Evolutionary conservation across 2,797 vertebrate genomes (phyloP).

Genomic region (Babyrousa celebensis): DNA sequence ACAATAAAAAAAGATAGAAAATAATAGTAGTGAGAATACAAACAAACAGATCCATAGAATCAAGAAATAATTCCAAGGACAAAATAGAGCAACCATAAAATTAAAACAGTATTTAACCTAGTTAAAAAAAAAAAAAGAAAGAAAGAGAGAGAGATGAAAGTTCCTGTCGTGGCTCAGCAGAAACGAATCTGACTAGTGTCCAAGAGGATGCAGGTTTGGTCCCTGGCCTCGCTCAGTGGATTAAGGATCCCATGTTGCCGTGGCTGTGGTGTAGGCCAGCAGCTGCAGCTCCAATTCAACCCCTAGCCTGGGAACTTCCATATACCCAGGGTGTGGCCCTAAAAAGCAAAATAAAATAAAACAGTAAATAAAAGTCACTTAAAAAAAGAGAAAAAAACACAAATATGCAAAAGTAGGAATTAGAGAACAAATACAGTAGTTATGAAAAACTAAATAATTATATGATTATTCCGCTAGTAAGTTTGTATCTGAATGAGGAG

Average conservation of each 20-base stretch:
- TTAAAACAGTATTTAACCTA: not conserved
- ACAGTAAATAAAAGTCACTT: too few relatives aligned
- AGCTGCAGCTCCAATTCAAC: too few relatives aligned
- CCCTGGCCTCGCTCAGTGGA: too few relatives aligned
- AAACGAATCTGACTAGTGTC: too few relatives aligned
- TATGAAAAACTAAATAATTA: not conserved
- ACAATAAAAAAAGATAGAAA: not conserved
- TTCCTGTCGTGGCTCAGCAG: too few relatives aligned
- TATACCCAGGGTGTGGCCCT: too few relatives aligned
- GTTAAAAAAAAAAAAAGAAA: not conserved
- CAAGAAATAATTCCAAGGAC: not conserved
- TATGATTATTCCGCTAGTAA: not conserved
- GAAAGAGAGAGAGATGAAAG: too few relatives aligned
- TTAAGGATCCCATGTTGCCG: too few relatives aligned
- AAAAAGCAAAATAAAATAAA: too few relatives aligned
- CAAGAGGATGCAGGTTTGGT: too few relatives aligned
- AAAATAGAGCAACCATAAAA: not conserved
- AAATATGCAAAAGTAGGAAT: not conserved
- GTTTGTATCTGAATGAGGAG: not conserved
- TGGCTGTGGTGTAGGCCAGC: too few relatives aligned
- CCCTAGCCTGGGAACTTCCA: too few relatives aligned
- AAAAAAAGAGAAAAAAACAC: not conserved
- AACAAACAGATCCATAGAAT: not conserved
- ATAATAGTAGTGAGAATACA: not conserved
- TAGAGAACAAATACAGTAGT: not conserved